phyloP scores from a whole-genome alignment of 2,888 invertebrate species.

The Scaptodrosophila latifasciaeformis region DNA sequence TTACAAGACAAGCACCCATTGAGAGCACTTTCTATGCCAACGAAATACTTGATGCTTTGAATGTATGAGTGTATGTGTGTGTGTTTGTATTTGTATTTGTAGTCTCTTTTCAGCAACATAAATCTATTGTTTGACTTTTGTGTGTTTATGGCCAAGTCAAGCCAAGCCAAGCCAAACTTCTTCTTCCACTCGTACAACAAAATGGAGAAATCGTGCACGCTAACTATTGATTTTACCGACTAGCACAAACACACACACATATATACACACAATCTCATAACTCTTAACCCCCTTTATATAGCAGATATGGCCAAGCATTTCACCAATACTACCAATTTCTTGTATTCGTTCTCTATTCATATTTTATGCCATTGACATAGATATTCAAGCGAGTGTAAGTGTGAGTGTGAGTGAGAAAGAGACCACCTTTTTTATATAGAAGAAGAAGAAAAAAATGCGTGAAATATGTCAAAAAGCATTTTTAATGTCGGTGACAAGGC shows the following conservation, averaged over 20 bases:
- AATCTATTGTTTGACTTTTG: conserved; percentile 52
- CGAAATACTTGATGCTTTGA: not conserved
- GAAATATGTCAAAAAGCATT: conserved; percentile 62
- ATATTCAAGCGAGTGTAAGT: conserved; percentile 42
- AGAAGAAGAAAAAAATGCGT: conserved; percentile 53
- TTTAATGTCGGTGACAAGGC: conserved; percentile 37
- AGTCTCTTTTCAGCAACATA: conserved; percentile 31
- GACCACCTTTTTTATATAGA: conserved; percentile 26
- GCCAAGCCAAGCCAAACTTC: conserved; percentile 27
- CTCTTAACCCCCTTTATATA: not conserved
- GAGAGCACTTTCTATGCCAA: not conserved
- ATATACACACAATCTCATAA: no score
- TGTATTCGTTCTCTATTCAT: conserved; percentile 31
- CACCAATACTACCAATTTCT: no score
- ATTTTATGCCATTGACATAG: conserved; percentile 60
- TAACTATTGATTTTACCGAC: conserved; percentile 55
- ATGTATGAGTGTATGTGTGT: conserved; percentile 3
- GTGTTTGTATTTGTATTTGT: conserved; percentile 17
- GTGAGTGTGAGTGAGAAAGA: no score
- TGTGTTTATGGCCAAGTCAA: no score
- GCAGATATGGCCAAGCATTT: no score
- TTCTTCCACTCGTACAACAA: conserved; percentile 5
- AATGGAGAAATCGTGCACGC: conserved; percentile 45
- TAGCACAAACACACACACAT: conserved; percentile 10
- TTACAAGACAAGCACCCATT: conserved; percentile 4